Evolutionary conservation across 2,888 invertebrate genomes (phyloP), one percentile per base, ranked within the genome.

Genomic region (Scaptomyza polygonia): DNA sequence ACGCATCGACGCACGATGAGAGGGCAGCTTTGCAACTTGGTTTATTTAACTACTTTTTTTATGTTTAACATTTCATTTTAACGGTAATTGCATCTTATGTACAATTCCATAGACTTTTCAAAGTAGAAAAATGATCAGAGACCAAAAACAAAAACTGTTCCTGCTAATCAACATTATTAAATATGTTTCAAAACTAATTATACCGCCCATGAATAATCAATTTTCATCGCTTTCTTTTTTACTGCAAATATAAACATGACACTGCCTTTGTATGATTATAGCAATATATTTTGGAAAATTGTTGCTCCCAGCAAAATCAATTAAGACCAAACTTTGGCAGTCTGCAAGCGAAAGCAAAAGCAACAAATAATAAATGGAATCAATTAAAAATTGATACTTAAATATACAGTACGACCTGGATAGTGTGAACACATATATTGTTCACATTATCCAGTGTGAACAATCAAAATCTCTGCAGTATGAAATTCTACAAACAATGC

Each of bases 331-430:
- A 43, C 34, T 71, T 49, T 45, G 32, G 21, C 44, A 34, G 36
- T 11, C 34, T 12, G 34, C 21, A 29, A 42, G 14, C 47, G 40
- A 52, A 29, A 11, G 42, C 56, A 49, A 25, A 18, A 44, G 21
- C 47, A 34, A 16, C 39, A 7, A 44, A 65, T 45, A 65, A 70
- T 51, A 51, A 70, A 72, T 57, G 65, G 44, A 72, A 70, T 58
- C 54, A 72, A 70, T 72, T 47, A 54, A 72, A 54, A 36, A 57
- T 57, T 57, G n/a, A n/a, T n/a, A n/a, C n/a, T n/a, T n/a, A n/a
- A n/a, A n/a, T n/a, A n/a, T n/a, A n/a, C n/a, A n/a, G n/a, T n/a
- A n/a, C n/a, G n/a, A n/a, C n/a, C n/a, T n/a, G n/a, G n/a, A n/a
- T n/a, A n/a, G n/a, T n/a, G n/a, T n/a, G n/a, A n/a, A n/a, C n/a